These are phyloP conservation scores for Antechinus stuartii DNA, from an alignment of 2,113 vertebrate genomes.

Conservation along the genomic window DNA sequence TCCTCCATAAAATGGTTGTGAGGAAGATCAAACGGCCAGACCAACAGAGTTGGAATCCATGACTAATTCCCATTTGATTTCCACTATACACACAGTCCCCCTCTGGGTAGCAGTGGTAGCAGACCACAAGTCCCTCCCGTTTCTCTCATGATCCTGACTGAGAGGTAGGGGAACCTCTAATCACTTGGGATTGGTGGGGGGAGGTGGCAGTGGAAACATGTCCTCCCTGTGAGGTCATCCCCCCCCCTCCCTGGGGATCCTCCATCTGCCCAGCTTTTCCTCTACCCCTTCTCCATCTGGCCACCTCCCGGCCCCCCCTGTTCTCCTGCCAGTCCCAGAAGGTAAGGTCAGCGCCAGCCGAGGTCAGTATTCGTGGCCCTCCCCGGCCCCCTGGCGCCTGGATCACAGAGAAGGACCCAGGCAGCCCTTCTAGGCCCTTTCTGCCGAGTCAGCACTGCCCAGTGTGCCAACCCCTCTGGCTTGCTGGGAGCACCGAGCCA, in stretches of 20 bases:
- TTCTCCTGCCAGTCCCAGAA: background rate
- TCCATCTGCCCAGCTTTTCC: background rate
- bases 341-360: background rate
- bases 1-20: background rate
- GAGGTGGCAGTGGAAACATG: background rate
- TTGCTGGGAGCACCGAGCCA: background rate
- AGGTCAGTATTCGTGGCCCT: background rate
- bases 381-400: background rate
- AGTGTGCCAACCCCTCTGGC: slow-evolving; percentile 57
- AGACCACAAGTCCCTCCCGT: background rate
- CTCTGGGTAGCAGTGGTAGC: background rate
- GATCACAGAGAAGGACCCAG: background rate
- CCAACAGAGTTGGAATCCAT: background rate
- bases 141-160: background rate
- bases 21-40: background rate
- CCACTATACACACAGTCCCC: background rate
- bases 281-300: background rate
- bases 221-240: background rate
- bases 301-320: background rate
- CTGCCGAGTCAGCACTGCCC: slow-evolving; percentile 76
- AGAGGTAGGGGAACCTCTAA: background rate
- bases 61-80: background rate
- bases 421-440: slow-evolving; percentile 31
- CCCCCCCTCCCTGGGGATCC: background rate
- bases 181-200: background rate